phyloP scores from a whole-genome alignment of 2,888 invertebrate genomes.

The Protonemura montana region DNA sequence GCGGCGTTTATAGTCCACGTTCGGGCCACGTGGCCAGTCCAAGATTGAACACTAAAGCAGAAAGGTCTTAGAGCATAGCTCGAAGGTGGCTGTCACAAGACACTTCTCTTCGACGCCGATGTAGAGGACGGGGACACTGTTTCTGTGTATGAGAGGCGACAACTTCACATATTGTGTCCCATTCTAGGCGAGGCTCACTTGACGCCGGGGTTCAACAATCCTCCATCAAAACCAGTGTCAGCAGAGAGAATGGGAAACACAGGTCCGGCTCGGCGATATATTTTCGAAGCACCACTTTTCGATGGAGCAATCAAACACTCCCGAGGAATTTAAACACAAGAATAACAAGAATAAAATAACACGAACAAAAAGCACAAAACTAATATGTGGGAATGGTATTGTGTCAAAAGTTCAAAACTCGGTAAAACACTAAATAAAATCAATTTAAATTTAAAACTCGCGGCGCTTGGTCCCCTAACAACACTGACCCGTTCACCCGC shows the following conservation, averaged over 20 bases:
- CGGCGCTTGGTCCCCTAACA: background rate
- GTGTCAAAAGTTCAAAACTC: background rate
- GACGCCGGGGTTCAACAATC: background rate
- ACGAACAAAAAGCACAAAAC: background rate
- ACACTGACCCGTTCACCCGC: too few species aligned
- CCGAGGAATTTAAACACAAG: background rate
- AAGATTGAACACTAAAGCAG: too few species aligned
- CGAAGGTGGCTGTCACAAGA: background rate
- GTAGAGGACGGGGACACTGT: background rate
- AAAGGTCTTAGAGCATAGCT: background rate
- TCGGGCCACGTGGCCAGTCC: background rate
- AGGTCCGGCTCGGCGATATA: background rate
- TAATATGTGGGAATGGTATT: too few species aligned
- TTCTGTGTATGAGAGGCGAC: background rate
- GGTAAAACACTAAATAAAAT: background rate
- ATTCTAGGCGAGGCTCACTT: background rate
- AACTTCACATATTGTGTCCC: background rate
- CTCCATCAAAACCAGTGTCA: background rate
- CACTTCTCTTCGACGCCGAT: background rate
- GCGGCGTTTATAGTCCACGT: constrained; percentile 23
- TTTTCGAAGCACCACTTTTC: background rate
- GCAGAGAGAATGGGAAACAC: background rate
- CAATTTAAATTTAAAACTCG: background rate
- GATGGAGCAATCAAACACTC: background rate
- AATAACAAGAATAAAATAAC: background rate